These are phyloP conservation scores for Dicyrtomina minuta DNA, from an alignment of 2,888 invertebrate genomes.

Conservation along the genomic window DNA sequence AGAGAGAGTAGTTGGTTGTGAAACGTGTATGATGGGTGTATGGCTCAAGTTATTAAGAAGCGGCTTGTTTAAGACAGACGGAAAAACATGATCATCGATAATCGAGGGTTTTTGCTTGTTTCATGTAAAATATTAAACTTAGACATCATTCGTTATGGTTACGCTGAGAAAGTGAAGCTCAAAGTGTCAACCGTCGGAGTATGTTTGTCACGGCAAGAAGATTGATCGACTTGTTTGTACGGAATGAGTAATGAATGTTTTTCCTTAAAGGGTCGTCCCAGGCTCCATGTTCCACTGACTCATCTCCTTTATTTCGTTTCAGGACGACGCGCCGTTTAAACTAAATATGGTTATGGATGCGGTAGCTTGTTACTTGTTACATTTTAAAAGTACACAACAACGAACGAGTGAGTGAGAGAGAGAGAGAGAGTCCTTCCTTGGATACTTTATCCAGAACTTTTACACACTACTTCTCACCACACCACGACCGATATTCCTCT, in stretches of 20 bases:
- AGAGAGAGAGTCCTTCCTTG: neutral
- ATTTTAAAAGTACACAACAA: neutral
- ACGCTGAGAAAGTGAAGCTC: conserved; percentile 22
- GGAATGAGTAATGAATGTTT: conserved; percentile 35
- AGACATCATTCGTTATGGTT: neutral
- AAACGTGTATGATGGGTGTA: too few relatives aligned
- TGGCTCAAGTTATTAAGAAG: neutral
- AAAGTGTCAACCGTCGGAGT: conserved; percentile 39
- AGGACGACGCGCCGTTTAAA: conserved; percentile 19
- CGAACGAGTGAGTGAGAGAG: neutral
- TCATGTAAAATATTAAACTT: conserved; percentile 2
- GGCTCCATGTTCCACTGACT: neutral
- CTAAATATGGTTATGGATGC: conserved; percentile 19
- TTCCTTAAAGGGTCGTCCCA: neutral
- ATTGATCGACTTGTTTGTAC: conserved; percentile 38
- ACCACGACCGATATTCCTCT: too few relatives aligned
- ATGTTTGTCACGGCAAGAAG: conserved; percentile 40
- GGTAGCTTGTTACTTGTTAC: neutral
- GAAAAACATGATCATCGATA: neutral
- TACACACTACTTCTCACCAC: too few relatives aligned
- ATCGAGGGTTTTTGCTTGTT: neutral
- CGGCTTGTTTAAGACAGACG: neutral
- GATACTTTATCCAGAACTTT: neutral
- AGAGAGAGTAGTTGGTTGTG: too few relatives aligned
- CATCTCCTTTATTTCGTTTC: conserved; percentile 1